These are phyloP conservation scores for Ispidina picta DNA, from an alignment of 2,797 vertebrate species.

Conservation along the genomic window DNA sequence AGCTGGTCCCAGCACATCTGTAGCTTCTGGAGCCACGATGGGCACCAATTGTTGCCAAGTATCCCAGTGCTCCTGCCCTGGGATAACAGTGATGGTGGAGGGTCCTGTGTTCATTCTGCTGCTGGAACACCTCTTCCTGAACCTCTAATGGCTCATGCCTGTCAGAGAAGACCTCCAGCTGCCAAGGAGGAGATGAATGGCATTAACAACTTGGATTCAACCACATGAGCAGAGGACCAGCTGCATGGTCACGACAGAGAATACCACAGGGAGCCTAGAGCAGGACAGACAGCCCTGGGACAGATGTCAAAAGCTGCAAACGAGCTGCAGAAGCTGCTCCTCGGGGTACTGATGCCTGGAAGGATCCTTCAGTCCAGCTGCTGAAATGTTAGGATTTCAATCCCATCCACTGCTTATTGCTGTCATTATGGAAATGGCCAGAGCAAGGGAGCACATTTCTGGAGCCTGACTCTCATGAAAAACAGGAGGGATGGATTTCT, in stretches of 20 bases:
- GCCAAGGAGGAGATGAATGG: neutral
- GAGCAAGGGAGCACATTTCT: neutral
- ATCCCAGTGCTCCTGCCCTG: neutral
- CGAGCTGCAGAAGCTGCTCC: neutral
- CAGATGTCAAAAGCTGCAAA: neutral
- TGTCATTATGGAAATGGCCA: slow-evolving; percentile 51
- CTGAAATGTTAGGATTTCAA: neutral
- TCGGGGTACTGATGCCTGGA: neutral
- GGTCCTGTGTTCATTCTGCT: neutral
- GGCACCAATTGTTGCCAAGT: neutral
- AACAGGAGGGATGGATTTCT: neutral
- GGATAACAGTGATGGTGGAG: neutral
- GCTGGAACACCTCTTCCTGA: neutral
- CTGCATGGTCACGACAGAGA: neutral
- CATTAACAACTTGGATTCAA: neutral
- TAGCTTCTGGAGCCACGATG: neutral
- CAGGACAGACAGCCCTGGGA: neutral
- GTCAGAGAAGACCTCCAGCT: neutral
- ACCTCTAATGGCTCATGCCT: neutral
- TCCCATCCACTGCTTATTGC: slow-evolving; percentile 22
- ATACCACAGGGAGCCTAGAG: neutral
- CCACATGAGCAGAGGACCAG: neutral
- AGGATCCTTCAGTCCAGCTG: neutral
- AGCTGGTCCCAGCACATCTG: neutral
- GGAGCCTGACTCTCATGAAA: neutral